Conservation (phyloP, 2,888 invertebrate genomes). For the Rotaria socialis region DNA sequence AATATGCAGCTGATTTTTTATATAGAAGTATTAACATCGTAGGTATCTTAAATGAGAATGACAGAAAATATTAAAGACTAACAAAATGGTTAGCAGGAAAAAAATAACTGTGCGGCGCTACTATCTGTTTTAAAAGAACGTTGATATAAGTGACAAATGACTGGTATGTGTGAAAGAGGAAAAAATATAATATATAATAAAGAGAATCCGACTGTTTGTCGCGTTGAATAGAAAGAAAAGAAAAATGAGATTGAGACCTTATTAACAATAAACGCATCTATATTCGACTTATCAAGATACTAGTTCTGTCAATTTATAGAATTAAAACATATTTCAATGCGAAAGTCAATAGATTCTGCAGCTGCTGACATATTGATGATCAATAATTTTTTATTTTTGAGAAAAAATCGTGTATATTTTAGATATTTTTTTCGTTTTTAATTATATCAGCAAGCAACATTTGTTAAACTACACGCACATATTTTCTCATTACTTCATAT, state of each 20-base stretch:
- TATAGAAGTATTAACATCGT: not conserved
- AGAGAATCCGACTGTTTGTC: not conserved
- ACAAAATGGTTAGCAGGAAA: not conserved
- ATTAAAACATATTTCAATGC: not conserved
- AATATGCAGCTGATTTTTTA: not conserved
- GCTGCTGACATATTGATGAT: not conserved
- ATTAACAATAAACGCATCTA: not conserved
- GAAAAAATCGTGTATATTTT: not conserved
- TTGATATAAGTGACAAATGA: slow-evolving; percentile 29
- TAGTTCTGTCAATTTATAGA: not conserved
- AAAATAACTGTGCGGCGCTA: not conserved
- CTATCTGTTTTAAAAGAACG: not conserved
- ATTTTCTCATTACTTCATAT: slow-evolving; percentile 7
- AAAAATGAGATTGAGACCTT: slow-evolving; percentile 16
- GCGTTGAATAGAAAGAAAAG: not conserved
- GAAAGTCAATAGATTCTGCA: not conserved
- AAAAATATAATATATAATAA: not conserved
- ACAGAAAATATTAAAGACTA: slow-evolving; percentile 9
- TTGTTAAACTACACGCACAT: not conserved
- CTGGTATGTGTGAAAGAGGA: not conserved
- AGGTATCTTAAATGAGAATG: not conserved
- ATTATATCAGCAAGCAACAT: not conserved
- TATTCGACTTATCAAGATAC: slow-evolving; percentile 1
- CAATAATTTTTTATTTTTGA: not conserved
- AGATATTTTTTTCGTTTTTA: too few relatives aligned